phyloP scores from a whole-genome alignment of 2,797 vertebrate genomes.

The Aselliscus stoliczkanus region DNA sequence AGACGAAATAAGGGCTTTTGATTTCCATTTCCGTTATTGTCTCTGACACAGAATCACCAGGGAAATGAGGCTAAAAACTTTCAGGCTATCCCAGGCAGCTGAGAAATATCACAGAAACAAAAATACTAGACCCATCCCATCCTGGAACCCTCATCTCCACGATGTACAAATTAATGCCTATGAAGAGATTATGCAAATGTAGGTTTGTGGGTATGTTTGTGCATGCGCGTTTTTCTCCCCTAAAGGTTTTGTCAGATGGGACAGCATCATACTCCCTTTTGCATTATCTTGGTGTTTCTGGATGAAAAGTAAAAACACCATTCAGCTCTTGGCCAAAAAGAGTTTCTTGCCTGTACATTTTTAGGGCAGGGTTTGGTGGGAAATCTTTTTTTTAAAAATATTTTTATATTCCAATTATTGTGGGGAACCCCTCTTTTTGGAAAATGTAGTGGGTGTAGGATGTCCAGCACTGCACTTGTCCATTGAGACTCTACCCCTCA shows the following conservation, averaged over 20 bases:
- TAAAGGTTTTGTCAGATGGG: neutral
- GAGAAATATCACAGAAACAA: slow-evolving; percentile 37
- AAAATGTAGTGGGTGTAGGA: neutral
- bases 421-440: neutral
- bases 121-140: neutral
- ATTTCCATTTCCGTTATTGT: slow-evolving; percentile 47
- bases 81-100: slow-evolving; percentile 28
- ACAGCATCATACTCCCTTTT: neutral
- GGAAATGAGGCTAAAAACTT: slow-evolving; percentile 43
- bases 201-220: neutral
- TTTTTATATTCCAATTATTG: neutral
- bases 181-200: neutral
- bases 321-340: neutral
- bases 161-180: neutral
- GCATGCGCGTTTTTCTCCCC: neutral
- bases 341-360: neutral
- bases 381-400: neutral
- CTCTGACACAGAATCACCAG: neutral
- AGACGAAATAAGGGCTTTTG: slow-evolving; percentile 39
- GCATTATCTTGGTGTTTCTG: neutral
- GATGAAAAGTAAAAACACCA: neutral
- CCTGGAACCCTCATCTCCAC: neutral
- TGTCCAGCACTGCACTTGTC: too few relatives aligned
- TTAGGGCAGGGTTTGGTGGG: neutral
- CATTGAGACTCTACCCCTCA: neutral